Conservation (phyloP, 1,140 invertebrate species). For the Cepaea nemoralis region DNA sequence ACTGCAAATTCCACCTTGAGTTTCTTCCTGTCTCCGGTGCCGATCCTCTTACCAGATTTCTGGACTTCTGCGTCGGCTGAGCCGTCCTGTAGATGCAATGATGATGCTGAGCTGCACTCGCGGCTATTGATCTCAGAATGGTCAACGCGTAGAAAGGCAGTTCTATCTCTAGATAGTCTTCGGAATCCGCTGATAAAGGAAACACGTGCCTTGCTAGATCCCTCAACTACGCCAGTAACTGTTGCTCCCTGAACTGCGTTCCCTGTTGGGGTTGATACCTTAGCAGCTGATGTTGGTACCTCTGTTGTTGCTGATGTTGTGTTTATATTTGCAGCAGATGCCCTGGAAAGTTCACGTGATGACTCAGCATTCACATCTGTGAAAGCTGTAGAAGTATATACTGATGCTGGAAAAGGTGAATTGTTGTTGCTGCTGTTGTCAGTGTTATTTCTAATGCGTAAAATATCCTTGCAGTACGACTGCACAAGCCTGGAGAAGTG, state of each 20-base stretch:
- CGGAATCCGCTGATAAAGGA: slow-evolving; percentile 22
- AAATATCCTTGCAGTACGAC: background rate
- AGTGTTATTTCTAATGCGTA: background rate
- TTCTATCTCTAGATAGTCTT: background rate
- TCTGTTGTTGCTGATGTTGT: slow-evolving; percentile 11
- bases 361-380: background rate
- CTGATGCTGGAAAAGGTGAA: background rate
- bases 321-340: background rate
- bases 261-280: background rate
- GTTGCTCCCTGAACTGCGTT: too few relatives aligned
- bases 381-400: background rate
- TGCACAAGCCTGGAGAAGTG: background rate
- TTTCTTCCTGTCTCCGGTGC: slow-evolving; percentile 48
- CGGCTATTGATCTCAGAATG: background rate
- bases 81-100: background rate
- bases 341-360: background rate
- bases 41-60: slow-evolving; percentile 41
- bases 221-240: background rate
- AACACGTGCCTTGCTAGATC: background rate
- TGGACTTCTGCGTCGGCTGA: background rate
- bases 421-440: slow-evolving; percentile 3
- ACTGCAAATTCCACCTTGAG: slow-evolving; percentile 58
- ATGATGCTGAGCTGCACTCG: background rate
- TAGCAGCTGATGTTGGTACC: background rate
- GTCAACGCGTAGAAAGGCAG: background rate